Evolutionary conservation across 2,888 invertebrate species (phyloP), one percentile per base, ranked within the genome.

Genomic region (Tupiocoris notatus): DNA sequence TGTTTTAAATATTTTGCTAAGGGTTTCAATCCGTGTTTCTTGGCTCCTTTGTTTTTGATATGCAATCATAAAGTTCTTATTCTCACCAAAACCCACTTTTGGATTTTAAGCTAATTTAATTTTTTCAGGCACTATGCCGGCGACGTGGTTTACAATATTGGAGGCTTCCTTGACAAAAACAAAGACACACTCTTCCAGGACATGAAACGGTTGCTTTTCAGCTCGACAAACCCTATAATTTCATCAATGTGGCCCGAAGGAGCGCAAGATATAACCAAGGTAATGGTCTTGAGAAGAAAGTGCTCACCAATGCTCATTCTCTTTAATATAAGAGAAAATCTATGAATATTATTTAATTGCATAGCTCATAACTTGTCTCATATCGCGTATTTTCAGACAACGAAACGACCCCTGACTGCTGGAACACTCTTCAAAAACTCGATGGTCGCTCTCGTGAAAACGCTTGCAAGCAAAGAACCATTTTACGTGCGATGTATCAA

Each of bases 401-500:
- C 97, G 0, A 97, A 97, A 83, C 88, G 98, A 0, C 98, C 98
- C 0, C 88, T 92, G 22, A 98, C 98, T 0, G 97, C 98, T 1
- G 98, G 96, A 22, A 93, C 94, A 0, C 86, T 96, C 73, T 98
- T 98, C 88, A 95, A 96, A 84, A 93, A 90, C 83, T 98, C 97
- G 0, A 98, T 98, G 94, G 86, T 92, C 22, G 90, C 94, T 62
- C 87, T 98, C 76, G 96, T 96, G 57, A 87, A 91, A 74, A 97
- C 95, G 59, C 86, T 98, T 80, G 89, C 91, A 62, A 92, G 90
- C 84, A 98, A 97, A 86, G 96, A 96, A 83, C 97, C 97, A 0
- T 96, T 95, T 86, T 98, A 98, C 86, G 94, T 98, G 79, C 90
- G 98, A 77, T 98, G 98, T 84, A 92, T 98, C 82, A 98, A 98